These are phyloP conservation scores for Genyomyrus donnyi DNA, from an alignment of 2,113 vertebrate species.

Conservation along the genomic window DNA sequence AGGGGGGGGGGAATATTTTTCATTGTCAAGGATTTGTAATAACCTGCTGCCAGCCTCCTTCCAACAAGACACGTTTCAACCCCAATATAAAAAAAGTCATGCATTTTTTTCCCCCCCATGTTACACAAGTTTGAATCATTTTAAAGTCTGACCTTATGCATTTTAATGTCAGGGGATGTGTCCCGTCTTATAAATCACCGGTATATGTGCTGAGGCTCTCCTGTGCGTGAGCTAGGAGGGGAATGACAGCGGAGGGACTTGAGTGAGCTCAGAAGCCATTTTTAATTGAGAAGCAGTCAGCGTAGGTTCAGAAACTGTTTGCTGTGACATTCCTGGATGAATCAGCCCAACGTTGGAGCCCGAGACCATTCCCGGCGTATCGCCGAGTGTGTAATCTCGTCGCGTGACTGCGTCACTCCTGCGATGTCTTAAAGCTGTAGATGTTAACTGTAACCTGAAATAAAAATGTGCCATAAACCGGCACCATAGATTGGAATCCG, in stretches of 20 bases:
- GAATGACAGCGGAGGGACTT: background rate
- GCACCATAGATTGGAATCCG: background rate
- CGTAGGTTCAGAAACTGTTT: background rate
- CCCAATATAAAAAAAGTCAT: background rate
- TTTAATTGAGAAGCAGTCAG: background rate
- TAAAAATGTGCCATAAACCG: background rate
- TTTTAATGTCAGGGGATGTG: slow-evolving; percentile 13
- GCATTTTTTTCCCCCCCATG: background rate
- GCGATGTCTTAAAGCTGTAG: background rate
- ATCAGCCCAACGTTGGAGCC: background rate
- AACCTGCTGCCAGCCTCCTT: background rate
- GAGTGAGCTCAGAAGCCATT: background rate
- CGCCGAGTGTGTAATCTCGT: background rate
- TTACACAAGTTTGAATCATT: slow-evolving; percentile 7
- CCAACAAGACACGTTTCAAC: slow-evolving; percentile 5
- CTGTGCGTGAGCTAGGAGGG: background rate
- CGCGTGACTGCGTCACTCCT: background rate
- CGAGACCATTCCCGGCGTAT: background rate
- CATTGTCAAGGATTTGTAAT: background rate
- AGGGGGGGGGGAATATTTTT: background rate
- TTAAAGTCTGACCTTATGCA: background rate
- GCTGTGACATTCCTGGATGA: background rate
- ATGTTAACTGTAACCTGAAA: background rate
- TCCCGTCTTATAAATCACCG: background rate
- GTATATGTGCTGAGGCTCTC: background rate